Base-by-base conservation (phyloP, 2,113 vertebrate genomes). In the Xenus cinereus region DNA sequence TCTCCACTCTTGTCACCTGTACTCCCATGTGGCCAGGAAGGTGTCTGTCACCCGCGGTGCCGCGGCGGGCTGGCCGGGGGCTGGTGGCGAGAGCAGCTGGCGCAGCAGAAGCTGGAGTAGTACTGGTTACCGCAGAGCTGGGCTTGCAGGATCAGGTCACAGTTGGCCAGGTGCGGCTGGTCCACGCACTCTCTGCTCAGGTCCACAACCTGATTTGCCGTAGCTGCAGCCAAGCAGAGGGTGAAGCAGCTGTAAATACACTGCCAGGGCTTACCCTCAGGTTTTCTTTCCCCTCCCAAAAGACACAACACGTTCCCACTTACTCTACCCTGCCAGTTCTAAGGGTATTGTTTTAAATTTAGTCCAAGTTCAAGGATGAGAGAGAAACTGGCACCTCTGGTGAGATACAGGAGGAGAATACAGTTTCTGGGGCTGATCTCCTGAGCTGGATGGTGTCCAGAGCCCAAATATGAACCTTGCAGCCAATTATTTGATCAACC, bases 41-140 rank as follows among this genome's bases (percentile, higher is more conserved):
- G 62, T 9, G 81, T 27, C 71, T 20, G 46, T 98, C 97, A 98
- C 39, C 97, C 96, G 0, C 41, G 96, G 92, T 87, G 96, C 45
- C 7, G 95, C 4, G 56, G 20, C 7, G 94, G 78, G 57, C 73
- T 95, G 53, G 78, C 76, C 2, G 45, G 96, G 0, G 86, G 81
- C 11, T 50, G 96, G 27, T 98, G 94, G 23, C 95, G 97, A 84
- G 98, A 95, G 6, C 99, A 99, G 98, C 99, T 99, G 86, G 99
- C 98, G 0, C 99, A 99, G 98, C 99, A 99, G 98, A 99, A 99
- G 87, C 99, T 99, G 95, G 98, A 98, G 86, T 99, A 99, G 89
- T 99, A 99, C 5, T 98, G 97, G 8, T 99, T 99, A 66, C 96
- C 82, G 95, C 99, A 99, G 48, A 99, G 98, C 41, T 98, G 98